These are phyloP conservation scores for Acanthosepion lycidas DNA, from an alignment of 2,888 invertebrate genomes.

Conservation along the genomic window DNA sequence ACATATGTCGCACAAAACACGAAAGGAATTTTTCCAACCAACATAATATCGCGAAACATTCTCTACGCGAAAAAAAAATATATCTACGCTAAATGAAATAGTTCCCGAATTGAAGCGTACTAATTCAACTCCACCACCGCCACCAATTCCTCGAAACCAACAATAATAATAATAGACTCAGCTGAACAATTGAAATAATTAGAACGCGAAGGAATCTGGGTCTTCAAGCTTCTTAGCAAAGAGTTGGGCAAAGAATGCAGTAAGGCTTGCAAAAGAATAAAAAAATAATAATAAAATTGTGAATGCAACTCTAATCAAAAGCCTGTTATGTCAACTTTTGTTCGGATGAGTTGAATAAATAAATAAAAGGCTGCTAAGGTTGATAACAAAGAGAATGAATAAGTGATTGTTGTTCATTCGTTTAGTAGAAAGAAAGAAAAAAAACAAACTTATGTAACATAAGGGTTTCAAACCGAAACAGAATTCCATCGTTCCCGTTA, in stretches of 20 bases:
- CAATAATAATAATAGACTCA: background rate
- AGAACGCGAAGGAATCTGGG: background rate
- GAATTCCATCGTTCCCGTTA: background rate
- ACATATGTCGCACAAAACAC: background rate
- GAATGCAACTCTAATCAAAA: background rate
- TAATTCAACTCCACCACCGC: background rate
- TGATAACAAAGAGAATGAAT: background rate
- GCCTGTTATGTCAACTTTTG: background rate
- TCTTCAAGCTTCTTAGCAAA: background rate
- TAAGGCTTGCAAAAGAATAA: background rate
- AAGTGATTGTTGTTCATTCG: background rate
- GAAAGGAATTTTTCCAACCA: background rate
- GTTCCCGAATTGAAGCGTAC: background rate
- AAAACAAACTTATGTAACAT: background rate
- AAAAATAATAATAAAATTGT: background rate
- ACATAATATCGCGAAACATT: background rate
- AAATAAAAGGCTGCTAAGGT: background rate
- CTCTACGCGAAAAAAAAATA: background rate
- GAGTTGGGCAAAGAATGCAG: background rate
- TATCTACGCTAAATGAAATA: background rate
- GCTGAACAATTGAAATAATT: background rate
- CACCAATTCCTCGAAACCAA: background rate
- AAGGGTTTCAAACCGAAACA: background rate
- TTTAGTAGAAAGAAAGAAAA: background rate
- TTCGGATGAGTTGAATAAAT: background rate